Base-by-base conservation (phyloP, 2,797 vertebrate species). In the Phyllotis vaccarum region DNA sequence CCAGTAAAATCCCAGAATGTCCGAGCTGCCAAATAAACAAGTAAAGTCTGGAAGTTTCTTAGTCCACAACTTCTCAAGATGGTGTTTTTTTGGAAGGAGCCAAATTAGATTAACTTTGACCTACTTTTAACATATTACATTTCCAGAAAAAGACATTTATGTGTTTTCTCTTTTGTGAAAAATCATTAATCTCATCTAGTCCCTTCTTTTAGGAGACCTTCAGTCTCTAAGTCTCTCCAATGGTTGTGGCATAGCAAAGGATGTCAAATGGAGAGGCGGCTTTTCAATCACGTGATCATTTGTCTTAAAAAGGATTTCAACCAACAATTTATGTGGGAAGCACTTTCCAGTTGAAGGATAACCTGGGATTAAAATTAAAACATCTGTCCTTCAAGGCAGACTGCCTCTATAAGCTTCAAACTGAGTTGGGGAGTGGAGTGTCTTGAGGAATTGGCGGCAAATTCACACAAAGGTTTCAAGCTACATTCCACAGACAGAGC, bases 371-470 rank as follows among this genome's bases (percentile, higher is more conserved):
- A 46, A 49, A 49, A 49, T 95, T 54, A 64, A 68, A 81, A 62
- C 86, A 78, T 40, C 66, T 70, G 16, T 56, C 8, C 60, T 95
- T 93, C 5, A 52, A 70, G 29, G 46, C 24, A 89, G 54, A 70
- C 85, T 40, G 93, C 90, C 46, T 95, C 90, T 27, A 64, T 91
- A 94, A 54, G 49, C 68, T 96, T 92, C 86, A 56, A 60, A 89
- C 27, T 68, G 88, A 82, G 19, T 3, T 74, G 66, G 29, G 58
- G 54, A 91, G 31, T 34, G 58, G 54, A 91, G 31, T 34, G 12
- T 21, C 78, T 82, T 66, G 10, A 75, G 11, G 49, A n/a, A 58
- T 64, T 76, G 14, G 60, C 62, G 70, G 40, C 83, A 75, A 43
- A 91, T 37, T 64, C 40, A 75, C 3, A 10, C 66, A 58, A 91